These are phyloP conservation scores for Ormyrus rosae DNA, from an alignment of 2,888 invertebrate genomes.

Conservation along the genomic window DNA sequence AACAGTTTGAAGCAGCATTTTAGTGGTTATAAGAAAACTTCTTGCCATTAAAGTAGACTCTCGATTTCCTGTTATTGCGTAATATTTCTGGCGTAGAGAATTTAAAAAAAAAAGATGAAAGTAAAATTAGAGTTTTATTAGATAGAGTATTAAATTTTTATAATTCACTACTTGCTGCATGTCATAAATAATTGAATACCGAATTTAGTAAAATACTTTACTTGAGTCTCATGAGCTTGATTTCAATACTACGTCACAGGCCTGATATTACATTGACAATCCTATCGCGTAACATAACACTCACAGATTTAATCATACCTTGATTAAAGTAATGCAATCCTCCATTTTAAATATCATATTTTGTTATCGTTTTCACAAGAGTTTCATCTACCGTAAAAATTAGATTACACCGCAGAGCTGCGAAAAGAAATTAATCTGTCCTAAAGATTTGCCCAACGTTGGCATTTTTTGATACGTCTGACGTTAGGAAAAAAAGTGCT, in stretches of 20 bases:
- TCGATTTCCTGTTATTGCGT: not conserved
- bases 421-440: too few relatives aligned
- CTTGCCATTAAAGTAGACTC: not conserved
- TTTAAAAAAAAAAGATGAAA: constrained; percentile 1
- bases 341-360: not conserved
- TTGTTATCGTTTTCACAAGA: not conserved
- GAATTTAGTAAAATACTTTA: constrained; percentile 4
- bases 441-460: too few relatives aligned
- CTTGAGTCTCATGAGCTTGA: constrained; percentile 17
- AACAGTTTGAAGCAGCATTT: not conserved
- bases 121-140: constrained; percentile 1
- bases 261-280: constrained; percentile 25
- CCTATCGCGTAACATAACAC: constrained; percentile 38
- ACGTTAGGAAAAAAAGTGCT: too few relatives aligned
- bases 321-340: constrained; percentile 22
- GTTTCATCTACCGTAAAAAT: not conserved
- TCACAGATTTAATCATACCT: constrained; percentile 19
- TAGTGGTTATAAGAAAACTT: not conserved
- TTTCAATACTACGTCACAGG: constrained; percentile 31
- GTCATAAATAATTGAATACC: constrained; percentile 3
- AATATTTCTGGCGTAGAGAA: not conserved
- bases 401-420: too few relatives aligned
- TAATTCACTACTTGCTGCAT: constrained; percentile 16
- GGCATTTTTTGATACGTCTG: too few relatives aligned
- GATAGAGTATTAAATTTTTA: not conserved